These are phyloP conservation scores for Galeopterus variegatus DNA, from an alignment of 2,113 vertebrate genomes.

Conservation along the genomic window DNA sequence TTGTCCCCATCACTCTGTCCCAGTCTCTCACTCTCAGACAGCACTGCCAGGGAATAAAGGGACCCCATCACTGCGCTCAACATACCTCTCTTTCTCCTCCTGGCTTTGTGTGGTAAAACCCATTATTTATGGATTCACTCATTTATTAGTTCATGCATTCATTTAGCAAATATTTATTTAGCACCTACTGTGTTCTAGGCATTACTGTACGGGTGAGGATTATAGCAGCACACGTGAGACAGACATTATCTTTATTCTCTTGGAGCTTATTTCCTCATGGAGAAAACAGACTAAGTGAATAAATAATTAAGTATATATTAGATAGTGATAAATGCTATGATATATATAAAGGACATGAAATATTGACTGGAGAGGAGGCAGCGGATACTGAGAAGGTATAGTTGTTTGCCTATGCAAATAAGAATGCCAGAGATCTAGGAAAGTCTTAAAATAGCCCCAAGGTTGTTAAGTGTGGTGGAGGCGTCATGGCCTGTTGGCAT, in stretches of 20 bases:
- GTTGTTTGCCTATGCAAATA: not conserved
- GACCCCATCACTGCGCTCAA: not conserved
- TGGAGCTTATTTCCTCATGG: conserved; percentile 18
- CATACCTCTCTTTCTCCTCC: not conserved
- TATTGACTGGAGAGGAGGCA: not conserved
- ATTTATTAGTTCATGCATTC: not conserved
- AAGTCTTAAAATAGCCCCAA: not conserved
- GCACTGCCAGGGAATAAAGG: not conserved
- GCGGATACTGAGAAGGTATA: not conserved
- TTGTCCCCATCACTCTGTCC: not conserved
- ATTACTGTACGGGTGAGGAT: not conserved
- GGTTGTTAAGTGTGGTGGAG: not conserved
- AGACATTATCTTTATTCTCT: not conserved
- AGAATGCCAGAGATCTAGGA: not conserved
- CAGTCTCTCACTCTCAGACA: not conserved
- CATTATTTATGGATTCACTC: not conserved
- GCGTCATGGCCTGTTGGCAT: not conserved
- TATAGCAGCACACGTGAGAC: not conserved
- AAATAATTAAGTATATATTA: not conserved
- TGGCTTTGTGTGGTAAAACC: not conserved
- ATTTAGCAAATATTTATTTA: conserved; percentile 8
- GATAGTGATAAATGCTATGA: not conserved
- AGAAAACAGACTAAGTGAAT: not conserved
- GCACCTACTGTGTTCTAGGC: not conserved
- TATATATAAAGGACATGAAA: not conserved